Percentiles rank a stretch among this genome's conserved stretches.
phyloP scores from a whole-genome alignment of 2,113 vertebrate genomes.

The Silurus asotus region DNA sequence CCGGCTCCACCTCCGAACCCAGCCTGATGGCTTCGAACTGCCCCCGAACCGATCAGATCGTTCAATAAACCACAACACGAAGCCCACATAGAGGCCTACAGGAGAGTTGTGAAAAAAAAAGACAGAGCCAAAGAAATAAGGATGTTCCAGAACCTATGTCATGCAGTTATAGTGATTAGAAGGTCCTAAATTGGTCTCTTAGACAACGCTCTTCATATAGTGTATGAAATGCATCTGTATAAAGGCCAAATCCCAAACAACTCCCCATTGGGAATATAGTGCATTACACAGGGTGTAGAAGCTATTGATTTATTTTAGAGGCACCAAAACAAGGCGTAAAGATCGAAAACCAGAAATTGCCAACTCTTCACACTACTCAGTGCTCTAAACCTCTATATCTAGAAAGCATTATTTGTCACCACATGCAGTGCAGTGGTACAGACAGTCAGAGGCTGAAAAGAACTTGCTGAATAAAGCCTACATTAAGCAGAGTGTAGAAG shows the following conservation, averaged over 20 bases:
- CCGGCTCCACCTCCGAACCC: conserved; percentile 85
- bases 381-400: neutral
- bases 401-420: neutral
- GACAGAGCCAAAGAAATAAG: neutral
- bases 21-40: conserved; percentile 89
- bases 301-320: neutral
- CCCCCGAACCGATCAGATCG: conserved; percentile 96
- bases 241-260: neutral
- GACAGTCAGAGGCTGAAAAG: neutral
- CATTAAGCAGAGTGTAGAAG: neutral
- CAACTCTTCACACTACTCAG: neutral
- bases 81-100: conserved; percentile 97
- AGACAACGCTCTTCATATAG: neutral
- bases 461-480: neutral
- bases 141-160: neutral
- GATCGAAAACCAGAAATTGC: neutral
- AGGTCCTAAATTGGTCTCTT: neutral
- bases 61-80: conserved; percentile 97
- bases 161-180: neutral
- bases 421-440: neutral
- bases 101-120: neutral
- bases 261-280: neutral
- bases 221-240: neutral
- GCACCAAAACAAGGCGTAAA: too few species aligned
- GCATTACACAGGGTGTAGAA: conserved; percentile 1